Evolutionary conservation across 2,113 vertebrate species (phyloP), one percentile per base, ranked within the genome.

Genomic region (Aleadryas rufinucha): DNA sequence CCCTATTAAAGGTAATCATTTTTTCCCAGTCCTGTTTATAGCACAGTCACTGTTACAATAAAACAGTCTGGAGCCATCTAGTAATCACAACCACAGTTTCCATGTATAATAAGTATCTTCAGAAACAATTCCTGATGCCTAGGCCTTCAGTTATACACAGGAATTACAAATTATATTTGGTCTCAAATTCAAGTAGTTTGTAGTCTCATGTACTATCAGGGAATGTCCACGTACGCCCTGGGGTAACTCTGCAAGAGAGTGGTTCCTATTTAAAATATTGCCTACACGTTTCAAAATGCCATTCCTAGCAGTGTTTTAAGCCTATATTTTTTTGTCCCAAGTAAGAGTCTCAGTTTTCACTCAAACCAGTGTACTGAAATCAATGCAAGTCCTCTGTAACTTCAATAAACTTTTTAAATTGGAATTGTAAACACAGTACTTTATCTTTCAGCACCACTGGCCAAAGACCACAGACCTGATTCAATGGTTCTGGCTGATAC

Each of bases 21-120:
- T 87, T 69, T 70, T n/a, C 78, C 64, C 79, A 78, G 84, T 92
- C 93, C 94, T 78, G 95, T 93, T 97, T 89, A 60, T n/a, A 56
- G 93, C 89, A 77, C 52, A 79, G 61, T 80, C 91, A 80, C 37
- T 80, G 54, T 23, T 83, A 86, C 60, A 89, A 50, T 68, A 74
- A 94, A 90, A 95, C 80, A 95, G 66, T 56, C 72, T 91, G 70
- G 59, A 95, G 76, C 37, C 22, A 16, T 80, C 74, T 68, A 68
- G 71, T 90, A 87, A 97, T 96, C 91, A 80, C 5, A 85, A 56
- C 47, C 83, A 77, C 23, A 4, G 80, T 44, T 96, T 84, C 64
- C 21, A 81, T 78, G 53, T 59, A 1, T 16, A 94, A 95, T 16
- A 94, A 95, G 77, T 42, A 68, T 76, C 79, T 94, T 89, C 75